Base-by-base conservation (phyloP, 2,888 invertebrate species). In the Phyllotreta striolata region DNA sequence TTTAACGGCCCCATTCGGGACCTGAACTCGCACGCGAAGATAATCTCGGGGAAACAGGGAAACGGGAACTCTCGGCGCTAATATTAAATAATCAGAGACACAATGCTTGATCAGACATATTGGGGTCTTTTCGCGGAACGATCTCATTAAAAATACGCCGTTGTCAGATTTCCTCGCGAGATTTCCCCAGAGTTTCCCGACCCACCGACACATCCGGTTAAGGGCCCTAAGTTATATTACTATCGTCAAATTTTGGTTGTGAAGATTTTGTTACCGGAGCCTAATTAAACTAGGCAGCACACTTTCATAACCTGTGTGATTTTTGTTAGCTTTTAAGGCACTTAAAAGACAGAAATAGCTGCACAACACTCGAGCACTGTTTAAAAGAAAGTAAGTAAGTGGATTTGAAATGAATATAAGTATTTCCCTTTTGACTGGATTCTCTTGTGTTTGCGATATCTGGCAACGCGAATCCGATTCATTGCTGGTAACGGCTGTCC, bases 401-500 rank as follows among this genome's bases (percentile, higher is more conserved):
- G 24, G 24, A 24, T 24, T 24, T 24, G 24, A 3, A 24, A 24
- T 1, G 24, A 24, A 24, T 24, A 24, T 24, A 24, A 24, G 24
- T 24, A 24, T 24, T 24, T 1, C 24, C 24, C 1, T 24, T 24
- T 24, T 24, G 1, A 4, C 24, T 24, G 24, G 24, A n/a, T 41
- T n/a, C 10, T 41, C 41, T n/a, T 9, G 6, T n/a, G 10, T 41
- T 41, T 10, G 12, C 14, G 10, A 40, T 47, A 57, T 6, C 47
- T 57, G 57, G 47, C 57, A 57, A 38, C 57, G 9, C 38, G 13
- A 1, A 9, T 44, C 8, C 6, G 57, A 47, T 57, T 57, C 47
- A 38, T 38, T 57, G n/a, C 6, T 46, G 57, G 57, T 43, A 58
- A 58, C 57, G 57, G 57, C 57, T 58, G 57, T 34, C 49, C 40